Evolutionary conservation across 2,113 vertebrate species (phyloP).

Genomic region (Myxocyprinus asiaticus): DNA sequence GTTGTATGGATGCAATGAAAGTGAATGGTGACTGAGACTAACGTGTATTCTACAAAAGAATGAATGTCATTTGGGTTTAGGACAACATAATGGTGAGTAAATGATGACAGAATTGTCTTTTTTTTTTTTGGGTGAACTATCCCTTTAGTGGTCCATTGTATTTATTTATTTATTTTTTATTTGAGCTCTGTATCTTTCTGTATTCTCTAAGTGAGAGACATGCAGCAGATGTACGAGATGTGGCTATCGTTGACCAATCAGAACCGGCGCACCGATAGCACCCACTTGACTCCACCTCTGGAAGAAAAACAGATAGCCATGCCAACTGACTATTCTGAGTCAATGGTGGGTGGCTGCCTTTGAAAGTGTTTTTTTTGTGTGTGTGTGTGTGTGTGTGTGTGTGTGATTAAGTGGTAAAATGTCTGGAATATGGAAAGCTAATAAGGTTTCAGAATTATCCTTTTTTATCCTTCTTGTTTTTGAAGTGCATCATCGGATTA

Average conservation of each 20-base stretch:
- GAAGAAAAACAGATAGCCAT: slow-evolving; percentile 96
- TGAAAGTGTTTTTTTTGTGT: neutral
- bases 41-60: too few species aligned
- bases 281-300: slow-evolving; percentile 80
- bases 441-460: neutral
- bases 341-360: slow-evolving; percentile 79
- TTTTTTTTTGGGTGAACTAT: too few species aligned
- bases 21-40: too few species aligned
- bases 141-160: neutral
- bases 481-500: neutral
- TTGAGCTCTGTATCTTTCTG: neutral
- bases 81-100: too few species aligned
- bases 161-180: neutral
- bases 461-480: neutral
- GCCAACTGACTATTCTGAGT: slow-evolving; percentile 92
- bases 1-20: too few species aligned
- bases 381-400: neutral
- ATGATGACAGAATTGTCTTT: too few species aligned
- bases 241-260: slow-evolving; percentile 95
- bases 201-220: slow-evolving; percentile 85
- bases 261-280: slow-evolving; percentile 84
- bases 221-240: slow-evolving; percentile 98
- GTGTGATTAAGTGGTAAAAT: neutral
- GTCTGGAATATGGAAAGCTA: neutral
- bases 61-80: too few species aligned